Percentiles rank a stretch among this genome's conserved stretches.
These are phyloP conservation scores for Numenius arquata DNA, from an alignment of 2,113 vertebrate genomes.

Conservation along the genomic window DNA sequence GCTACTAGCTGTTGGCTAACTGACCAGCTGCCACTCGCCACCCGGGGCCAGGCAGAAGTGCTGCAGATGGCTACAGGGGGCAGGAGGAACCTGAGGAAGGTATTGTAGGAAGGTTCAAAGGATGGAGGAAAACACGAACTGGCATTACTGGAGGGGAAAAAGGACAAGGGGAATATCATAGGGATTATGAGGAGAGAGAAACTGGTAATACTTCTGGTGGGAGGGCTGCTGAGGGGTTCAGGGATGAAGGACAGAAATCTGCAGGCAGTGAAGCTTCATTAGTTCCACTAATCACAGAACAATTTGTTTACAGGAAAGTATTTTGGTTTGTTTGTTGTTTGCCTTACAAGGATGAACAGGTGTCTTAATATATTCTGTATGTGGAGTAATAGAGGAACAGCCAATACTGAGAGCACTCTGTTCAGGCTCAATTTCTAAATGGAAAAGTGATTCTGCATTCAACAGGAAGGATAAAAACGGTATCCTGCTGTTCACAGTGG, in stretches of 20 bases:
- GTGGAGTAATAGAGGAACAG: conserved; percentile 23
- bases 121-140: neutral
- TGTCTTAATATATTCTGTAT: conserved; percentile 19
- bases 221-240: neutral
- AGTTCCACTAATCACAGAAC: conserved; percentile 30
- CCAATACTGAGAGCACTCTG: conserved; percentile 17
- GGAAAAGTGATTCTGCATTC: conserved; percentile 47
- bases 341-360: conserved; percentile 38
- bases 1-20: neutral
- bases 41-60: neutral
- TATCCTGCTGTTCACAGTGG: conserved; percentile 66
- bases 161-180: neutral
- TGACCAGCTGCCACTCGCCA: neutral
- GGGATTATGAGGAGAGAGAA: neutral
- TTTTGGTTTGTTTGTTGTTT: conserved; percentile 25
- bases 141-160: neutral
- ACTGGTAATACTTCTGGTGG: neutral
- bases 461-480: conserved; percentile 65
- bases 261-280: conserved; percentile 14
- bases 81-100: neutral
- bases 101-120: neutral
- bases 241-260: neutral
- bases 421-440: conserved; percentile 40
- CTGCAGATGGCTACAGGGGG: neutral
- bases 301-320: conserved; percentile 24